Percentiles rank a stretch among this genome's conserved stretches.
Conservation (phyloP, 2,888 invertebrate species). For the Lithophane semibrunnea region DNA sequence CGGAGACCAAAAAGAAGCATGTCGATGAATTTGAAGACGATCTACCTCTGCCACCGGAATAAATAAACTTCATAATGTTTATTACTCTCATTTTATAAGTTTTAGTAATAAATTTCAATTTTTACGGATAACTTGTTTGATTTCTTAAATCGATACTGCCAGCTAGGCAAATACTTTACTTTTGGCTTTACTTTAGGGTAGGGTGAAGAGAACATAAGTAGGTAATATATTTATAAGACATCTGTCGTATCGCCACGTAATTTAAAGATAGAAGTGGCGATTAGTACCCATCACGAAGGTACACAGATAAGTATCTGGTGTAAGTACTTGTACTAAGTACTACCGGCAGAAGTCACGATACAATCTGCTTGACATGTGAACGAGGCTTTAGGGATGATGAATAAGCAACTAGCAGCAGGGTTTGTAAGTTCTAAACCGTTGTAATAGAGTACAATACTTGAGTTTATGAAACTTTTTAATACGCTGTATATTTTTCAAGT, state of each 20-base stretch:
- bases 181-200: slow-evolving; percentile 12
- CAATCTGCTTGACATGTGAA: background rate
- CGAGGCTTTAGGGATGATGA: background rate
- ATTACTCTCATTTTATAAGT: slow-evolving; percentile 17
- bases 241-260: background rate
- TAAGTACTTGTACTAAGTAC: background rate
- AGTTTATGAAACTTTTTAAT: no score
- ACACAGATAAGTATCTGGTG: background rate
- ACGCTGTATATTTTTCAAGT: no score
- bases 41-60: slow-evolving; percentile 87
- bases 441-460: no score
- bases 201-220: background rate
- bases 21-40: slow-evolving; percentile 85
- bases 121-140: slow-evolving; percentile 2
- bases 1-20: slow-evolving; percentile 77
- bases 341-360: background rate
- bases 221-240: background rate
- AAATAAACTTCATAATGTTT: slow-evolving; percentile 32
- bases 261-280: background rate
- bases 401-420: background rate
- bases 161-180: background rate
- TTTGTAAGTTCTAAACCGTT: background rate
- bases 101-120: slow-evolving; percentile 40
- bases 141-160: background rate
- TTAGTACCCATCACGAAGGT: background rate